Evolutionary conservation across 1,140 invertebrate genomes (phyloP).

Genomic region (Platyura marginata): DNA sequence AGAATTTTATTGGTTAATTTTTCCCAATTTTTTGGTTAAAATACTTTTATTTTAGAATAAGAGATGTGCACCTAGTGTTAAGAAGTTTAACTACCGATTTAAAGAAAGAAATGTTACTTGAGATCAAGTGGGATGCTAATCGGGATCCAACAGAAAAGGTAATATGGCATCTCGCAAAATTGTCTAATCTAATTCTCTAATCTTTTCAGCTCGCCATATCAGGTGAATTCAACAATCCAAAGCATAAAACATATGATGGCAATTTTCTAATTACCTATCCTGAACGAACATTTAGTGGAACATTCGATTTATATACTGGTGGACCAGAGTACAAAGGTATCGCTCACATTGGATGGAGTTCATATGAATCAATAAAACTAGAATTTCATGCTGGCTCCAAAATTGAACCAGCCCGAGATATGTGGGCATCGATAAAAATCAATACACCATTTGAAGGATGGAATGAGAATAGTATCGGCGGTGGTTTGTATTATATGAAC

Average conservation of each 20-base stretch:
- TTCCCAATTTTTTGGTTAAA: slow-evolving; percentile 1
- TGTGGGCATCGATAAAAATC: slow-evolving; percentile 29
- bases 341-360: slow-evolving; percentile 33
- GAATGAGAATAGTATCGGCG: slow-evolving; percentile 41
- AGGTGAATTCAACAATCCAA: slow-evolving; percentile 20
- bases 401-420: slow-evolving; percentile 13
- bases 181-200: too few species aligned
- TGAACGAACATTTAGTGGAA: slow-evolving; percentile 42
- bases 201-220: slow-evolving; percentile 13
- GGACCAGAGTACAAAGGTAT: slow-evolving; percentile 28
- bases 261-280: slow-evolving; percentile 48
- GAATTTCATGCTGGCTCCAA: slow-evolving; percentile 23
- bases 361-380: slow-evolving; percentile 29
- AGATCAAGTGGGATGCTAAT: slow-evolving; percentile 67
- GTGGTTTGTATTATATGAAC: slow-evolving; percentile 15
- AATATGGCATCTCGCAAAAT: too few species aligned
- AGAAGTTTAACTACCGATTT: slow-evolving; percentile 32
- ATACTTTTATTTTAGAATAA: too few species aligned
- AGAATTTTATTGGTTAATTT: slow-evolving; percentile 2
- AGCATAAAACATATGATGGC: slow-evolving; percentile 36
- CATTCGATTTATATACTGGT: slow-evolving; percentile 29
- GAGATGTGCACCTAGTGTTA: slow-evolving; percentile 49
- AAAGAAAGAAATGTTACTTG: slow-evolving; percentile 41
- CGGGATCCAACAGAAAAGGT: slow-evolving; percentile 54
- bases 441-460: slow-evolving; percentile 55